phyloP scores from a whole-genome alignment of 1,140 invertebrate genomes.

The Papilio aristodemus region DNA sequence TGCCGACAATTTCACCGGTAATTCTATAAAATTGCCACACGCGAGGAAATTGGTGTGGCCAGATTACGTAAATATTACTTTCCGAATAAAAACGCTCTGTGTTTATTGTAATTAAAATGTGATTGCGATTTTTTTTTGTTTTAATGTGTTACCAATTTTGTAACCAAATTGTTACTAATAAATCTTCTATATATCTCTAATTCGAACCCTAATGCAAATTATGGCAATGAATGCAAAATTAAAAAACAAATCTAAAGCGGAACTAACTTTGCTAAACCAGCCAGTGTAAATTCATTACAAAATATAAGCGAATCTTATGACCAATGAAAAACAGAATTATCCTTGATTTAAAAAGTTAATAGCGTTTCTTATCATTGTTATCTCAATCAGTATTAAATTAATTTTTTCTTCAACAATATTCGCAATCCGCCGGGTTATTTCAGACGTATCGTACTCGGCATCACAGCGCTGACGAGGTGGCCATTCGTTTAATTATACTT shows the following conservation, averaged over 20 bases:
- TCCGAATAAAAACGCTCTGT: not conserved
- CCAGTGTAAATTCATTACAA: too few species aligned
- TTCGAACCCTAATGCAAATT: too few species aligned
- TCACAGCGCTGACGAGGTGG: slow-evolving; percentile 39
- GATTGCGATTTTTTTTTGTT: not conserved
- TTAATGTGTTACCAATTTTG: too few species aligned
- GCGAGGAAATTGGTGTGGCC: slow-evolving; percentile 38
- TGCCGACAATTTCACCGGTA: slow-evolving; percentile 66
- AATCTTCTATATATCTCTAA: too few species aligned
- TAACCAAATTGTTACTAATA: too few species aligned
- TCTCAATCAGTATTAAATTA: slow-evolving; percentile 21
- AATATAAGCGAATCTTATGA: too few species aligned
- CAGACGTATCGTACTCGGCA: slow-evolving; percentile 39
- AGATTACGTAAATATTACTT: not conserved
- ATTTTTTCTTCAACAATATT: not conserved
- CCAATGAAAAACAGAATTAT: slow-evolving; percentile 11
- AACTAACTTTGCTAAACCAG: too few species aligned
- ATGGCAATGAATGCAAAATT: too few species aligned
- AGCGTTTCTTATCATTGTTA: slow-evolving; percentile 23
- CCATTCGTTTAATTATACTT: slow-evolving; percentile 46
- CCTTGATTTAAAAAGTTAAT: not conserved
- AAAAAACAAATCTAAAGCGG: too few species aligned
- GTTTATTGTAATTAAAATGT: slow-evolving; percentile 22
- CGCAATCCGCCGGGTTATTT: not conserved
- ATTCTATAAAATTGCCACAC: slow-evolving; percentile 76